Base-by-base conservation (phyloP, 2,113 vertebrate species). In the Myrmophylax atrothorax region DNA sequence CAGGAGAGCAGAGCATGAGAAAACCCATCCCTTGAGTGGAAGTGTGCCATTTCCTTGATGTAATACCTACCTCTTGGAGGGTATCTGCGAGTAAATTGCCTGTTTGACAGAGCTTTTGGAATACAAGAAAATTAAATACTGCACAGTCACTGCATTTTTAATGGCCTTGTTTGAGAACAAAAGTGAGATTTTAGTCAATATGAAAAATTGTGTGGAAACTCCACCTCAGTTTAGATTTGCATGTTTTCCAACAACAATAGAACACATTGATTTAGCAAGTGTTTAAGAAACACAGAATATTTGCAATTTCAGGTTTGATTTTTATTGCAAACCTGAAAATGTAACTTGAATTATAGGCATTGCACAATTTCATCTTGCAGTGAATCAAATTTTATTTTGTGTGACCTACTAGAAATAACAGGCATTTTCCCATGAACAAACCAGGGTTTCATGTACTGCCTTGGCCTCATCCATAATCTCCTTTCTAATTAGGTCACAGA, bases 371-470 rank as follows among this genome's bases (percentile, higher is more conserved):
- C 63, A 66, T 74, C 52, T 37, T 47, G 18, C 18, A 46, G 25
- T 55, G 31, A 75, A 62, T 81, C 0, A 6, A 10, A n/a, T 22
- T 92, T 78, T 50, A n/a, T 92, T 75, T 50, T 35, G 16, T 1
- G 0, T 73, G 85, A 73, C 15, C 23, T 87, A 8, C 33, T 67
- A 66, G 42, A 69, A 89, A 63, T 40, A 82, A 55, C 9, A 66
- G 23, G 16, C 16, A 12, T 90, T 60, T 95, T 38, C 35, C 37
- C 12, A 4, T 4, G 7, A 78, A 83, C 55, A 76, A 46, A 83
- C 2, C 3, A 35, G 62, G 26, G 4, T 79, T 84, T 60, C 3
- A 1, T 31, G 44, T 17, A 44, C 8, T 0, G 0, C 59, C 70
- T 8, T 3, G 3, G 20, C 63, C 50, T 94, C 40, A 28, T 56